Base-by-base conservation (phyloP, 2,888 invertebrate genomes). In the Myopa tessellatipennis region DNA sequence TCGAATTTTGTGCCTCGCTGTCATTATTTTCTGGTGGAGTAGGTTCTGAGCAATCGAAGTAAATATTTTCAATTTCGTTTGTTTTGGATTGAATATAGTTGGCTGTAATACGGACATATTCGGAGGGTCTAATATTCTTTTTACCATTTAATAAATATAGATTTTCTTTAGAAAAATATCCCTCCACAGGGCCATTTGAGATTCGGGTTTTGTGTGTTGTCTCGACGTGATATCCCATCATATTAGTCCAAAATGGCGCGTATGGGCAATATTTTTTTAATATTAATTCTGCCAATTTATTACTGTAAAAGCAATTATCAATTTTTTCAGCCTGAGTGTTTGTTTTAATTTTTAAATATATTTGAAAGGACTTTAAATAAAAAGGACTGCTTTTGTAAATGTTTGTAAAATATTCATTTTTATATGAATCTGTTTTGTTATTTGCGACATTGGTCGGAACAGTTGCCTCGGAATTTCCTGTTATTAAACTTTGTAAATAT, bases 151-250 rank as follows among this genome's bases (percentile, higher is more conserved):
- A n/a, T 14, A 68, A 18, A 5, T 61, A 26, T 1, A 61, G 4
- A 2, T 61, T 71, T 71, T 71, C 71, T 10, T 71, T 71, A 16
- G 60, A 36, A 38, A 72, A 72, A n/a, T 72, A 72, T 1, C 40
- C 71, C n/a, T 72, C 60, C 4, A 58, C 60, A 0, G 60, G 71
- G 7, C 71, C 71, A 71, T 71, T 71, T 36, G 71, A 71, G 3
- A 71, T 55, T 71, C 71, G 26, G 3, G 71, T 71, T 60, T 71
- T 71, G 3, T 14, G 8, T n/a, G 71, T 58, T 7, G 60, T 71
- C 55, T 60, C 71, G 12, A 71, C 60, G 52, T 71, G 71, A 34
- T 55, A 71, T 16, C 71, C 60, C 60, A 71, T 71, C 36, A 71
- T 8, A 60, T 70, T 60, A 18, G 58, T 71, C 36, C 68, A 68